Conservation (phyloP, 2,113 vertebrate genomes). For the Hemiscyllium ocellatum region DNA sequence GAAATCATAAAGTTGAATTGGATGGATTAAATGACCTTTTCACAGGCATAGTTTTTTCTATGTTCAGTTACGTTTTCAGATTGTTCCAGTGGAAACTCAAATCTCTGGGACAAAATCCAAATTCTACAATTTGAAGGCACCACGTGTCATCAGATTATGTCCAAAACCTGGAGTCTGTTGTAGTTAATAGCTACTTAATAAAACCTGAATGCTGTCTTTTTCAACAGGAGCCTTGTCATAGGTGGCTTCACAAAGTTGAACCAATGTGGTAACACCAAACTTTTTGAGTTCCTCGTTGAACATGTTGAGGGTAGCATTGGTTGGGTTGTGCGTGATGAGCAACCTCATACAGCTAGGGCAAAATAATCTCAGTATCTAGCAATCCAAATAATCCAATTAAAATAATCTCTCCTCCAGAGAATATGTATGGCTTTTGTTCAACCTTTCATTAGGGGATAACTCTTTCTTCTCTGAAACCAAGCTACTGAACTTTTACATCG, state of each 20-base stretch:
- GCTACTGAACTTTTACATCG: no score
- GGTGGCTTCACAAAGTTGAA: slow-evolving; percentile 93
- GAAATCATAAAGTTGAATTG: background rate
- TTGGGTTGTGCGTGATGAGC: no score
- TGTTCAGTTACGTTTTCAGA: background rate
- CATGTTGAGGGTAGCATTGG: no score
- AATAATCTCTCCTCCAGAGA: no score
- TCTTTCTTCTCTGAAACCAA: no score
- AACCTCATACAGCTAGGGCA: no score
- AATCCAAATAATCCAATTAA: no score
- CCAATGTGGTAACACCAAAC: slow-evolving; percentile 86
- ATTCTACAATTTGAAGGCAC: background rate
- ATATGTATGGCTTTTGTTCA: no score
- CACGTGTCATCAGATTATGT: background rate
- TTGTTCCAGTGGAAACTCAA: background rate
- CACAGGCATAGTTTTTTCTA: background rate
- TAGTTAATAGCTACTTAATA: slow-evolving; percentile 64
- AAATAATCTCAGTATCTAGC: no score
- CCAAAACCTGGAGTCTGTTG: background rate
- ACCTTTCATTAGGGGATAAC: no score
- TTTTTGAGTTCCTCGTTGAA: slow-evolving; percentile 83
- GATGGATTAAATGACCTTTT: background rate
- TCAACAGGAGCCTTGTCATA: slow-evolving; percentile 96
- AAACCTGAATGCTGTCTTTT: slow-evolving; percentile 89
- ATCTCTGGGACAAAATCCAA: background rate